A percentile compares a stretch with the other conserved stretches of the same genome.
Conservation (phyloP, 2,113 vertebrate genomes). For the Cebus imitator region DNA sequence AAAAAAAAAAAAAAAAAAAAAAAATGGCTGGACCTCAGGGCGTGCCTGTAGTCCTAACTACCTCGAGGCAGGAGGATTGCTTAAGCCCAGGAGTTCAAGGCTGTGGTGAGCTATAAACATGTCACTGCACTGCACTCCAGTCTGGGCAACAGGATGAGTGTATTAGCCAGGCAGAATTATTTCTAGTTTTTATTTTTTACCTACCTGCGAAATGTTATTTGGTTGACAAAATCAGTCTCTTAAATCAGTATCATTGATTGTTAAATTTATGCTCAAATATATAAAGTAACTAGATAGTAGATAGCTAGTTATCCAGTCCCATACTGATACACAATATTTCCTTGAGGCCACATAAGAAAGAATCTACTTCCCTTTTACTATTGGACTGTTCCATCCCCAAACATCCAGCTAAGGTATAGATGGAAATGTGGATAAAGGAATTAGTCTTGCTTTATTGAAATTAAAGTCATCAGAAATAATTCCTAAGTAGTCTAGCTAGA, state of each 20-base stretch:
- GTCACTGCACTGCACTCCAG: no score
- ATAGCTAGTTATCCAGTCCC: neutral
- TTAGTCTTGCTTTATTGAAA: neutral
- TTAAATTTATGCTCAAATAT: neutral
- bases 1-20: no score
- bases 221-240: neutral
- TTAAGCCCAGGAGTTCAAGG: no score
- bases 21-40: no score
- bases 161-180: neutral
- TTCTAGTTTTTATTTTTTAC: neutral
- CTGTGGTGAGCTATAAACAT: no score
- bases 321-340: neutral
- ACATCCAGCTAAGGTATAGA: neutral
- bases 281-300: neutral
- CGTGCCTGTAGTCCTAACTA: no score
- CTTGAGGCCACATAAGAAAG: neutral
- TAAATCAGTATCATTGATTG: neutral
- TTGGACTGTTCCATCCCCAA: neutral
- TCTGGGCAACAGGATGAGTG: no score
- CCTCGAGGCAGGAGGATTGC: no score
- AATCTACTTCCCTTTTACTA: neutral
- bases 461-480: conserved; percentile 13
- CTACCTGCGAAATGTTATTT: neutral
- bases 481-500: neutral
- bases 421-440: neutral